Conservation (phyloP, 2,797 vertebrate genomes). For the Huso huso region DNA sequence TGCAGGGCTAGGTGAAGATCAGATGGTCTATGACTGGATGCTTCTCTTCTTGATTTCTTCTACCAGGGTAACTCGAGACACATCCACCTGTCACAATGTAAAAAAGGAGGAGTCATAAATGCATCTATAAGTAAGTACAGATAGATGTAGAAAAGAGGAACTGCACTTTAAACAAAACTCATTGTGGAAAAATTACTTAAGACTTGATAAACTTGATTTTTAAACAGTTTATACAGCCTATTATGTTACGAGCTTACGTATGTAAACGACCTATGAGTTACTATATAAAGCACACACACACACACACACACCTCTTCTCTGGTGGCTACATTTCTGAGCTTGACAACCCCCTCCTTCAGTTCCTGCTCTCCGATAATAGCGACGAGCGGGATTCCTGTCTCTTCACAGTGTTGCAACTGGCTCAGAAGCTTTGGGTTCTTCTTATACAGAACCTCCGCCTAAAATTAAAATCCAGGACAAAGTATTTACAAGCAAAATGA, state of each 20-base stretch:
- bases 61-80: slow-evolving; percentile 66
- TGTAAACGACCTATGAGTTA: not conserved
- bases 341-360: slow-evolving; percentile 84
- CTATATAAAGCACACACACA: not conserved
- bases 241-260: too few species aligned
- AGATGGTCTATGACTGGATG: slow-evolving; percentile 28
- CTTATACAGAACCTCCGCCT: slow-evolving; percentile 92
- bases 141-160: too few species aligned
- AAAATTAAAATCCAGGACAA: slow-evolving; percentile 7
- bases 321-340: slow-evolving; percentile 73
- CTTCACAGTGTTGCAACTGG: slow-evolving; percentile 92
- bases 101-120: not conserved
- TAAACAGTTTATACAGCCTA: not conserved
- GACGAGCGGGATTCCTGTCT: slow-evolving; percentile 83
- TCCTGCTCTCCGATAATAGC: slow-evolving; percentile 92
- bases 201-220: not conserved
- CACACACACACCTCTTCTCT: slow-evolving; percentile 75
- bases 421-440: slow-evolving; percentile 91
- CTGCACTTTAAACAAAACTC: too few species aligned
- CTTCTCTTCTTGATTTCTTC: slow-evolving; percentile 73
- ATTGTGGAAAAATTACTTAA: not conserved
- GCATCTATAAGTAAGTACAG: too few species aligned
- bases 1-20: not conserved
- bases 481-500: not conserved
- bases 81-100: slow-evolving; percentile 54